Base-by-base conservation (phyloP, 2,113 vertebrate species). In the Myocastor coypus region DNA sequence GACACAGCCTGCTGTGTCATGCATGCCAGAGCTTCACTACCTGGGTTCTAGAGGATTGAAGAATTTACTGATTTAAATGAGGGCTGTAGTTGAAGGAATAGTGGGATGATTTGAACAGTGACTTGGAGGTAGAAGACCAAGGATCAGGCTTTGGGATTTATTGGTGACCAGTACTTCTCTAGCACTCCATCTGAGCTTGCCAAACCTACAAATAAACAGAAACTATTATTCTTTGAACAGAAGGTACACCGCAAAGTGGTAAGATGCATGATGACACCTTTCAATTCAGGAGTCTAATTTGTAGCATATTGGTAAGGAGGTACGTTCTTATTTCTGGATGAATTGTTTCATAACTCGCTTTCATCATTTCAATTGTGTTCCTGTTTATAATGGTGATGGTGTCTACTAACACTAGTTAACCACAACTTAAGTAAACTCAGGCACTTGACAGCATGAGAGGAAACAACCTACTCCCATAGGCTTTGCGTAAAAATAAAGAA, bases 401-500 rank as follows among this genome's bases (percentile, higher is more conserved):
- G 52, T 92, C 90, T 66, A n/a, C 37, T 89, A 64, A 86, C 34
- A 57, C 34, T 61, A 50, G 50, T 30, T 89, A 40, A 89, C 84
- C 50, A 83, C 37, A 94, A 95, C 52, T 91, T 87, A 81, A 40
- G n/a, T 87, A 66, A 87, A 87, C 37, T 89, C 57, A 32, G 24
- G 52, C 42, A 57, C 61, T 46, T 91, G 63, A 89, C 50, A 88
- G 94, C 78, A 50, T 83, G 40, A 55, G 85, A 91, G 88, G 84
- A 75, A 87, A 34, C 91, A 93, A 66, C 42, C 75, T 97, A 69
- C 64, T 63, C 59, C 61, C 28, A 40, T 42, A 90, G 92, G 52
- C 92, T 71, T 90, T 87, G 85, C 83, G 69, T 75, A 5, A 89
- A 95, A 57, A 97, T 75, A 83, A 94, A 28, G 80, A 97, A 92